Conservation (phyloP, 2,797 vertebrate species). For the Diplodus puntazzo region DNA sequence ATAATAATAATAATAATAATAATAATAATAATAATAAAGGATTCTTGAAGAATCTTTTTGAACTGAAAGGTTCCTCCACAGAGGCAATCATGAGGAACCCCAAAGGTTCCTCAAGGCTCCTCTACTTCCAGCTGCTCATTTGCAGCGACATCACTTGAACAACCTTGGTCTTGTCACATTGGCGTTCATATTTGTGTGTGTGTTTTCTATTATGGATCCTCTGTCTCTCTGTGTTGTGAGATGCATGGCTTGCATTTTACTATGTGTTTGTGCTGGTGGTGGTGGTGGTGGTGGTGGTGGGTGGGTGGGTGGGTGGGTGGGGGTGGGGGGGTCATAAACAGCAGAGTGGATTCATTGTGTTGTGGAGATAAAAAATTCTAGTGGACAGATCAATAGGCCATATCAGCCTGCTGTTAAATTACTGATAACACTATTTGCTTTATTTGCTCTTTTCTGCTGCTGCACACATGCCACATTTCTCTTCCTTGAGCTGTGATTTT, state of each 20-base stretch:
- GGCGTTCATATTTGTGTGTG: constrained; percentile 29
- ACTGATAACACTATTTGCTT: constrained; percentile 85
- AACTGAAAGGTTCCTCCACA: too few species aligned
- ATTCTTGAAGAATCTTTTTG: too few species aligned
- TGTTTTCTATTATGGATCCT: constrained; percentile 12
- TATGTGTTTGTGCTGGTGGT: constrained; percentile 40
- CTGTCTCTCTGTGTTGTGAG: constrained; percentile 31
- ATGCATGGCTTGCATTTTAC: constrained; percentile 55
- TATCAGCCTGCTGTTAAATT: constrained; percentile 84
- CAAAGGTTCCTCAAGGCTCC: too few species aligned
- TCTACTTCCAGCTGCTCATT: too few species aligned
- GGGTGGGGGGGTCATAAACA: constrained; percentile 71
- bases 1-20: too few species aligned
- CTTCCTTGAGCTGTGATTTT: constrained; percentile 70
- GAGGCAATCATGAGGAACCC: too few species aligned
- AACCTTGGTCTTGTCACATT: background rate
- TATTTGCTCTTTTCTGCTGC: constrained; percentile 78
- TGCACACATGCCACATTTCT: constrained; percentile 66
- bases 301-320: background rate
- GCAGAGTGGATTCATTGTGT: constrained; percentile 82
- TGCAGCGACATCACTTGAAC: background rate
- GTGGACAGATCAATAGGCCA: constrained; percentile 82
- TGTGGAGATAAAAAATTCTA: constrained; percentile 82
- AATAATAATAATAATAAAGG: too few species aligned
- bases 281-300: background rate